Evolutionary conservation across 2,797 vertebrate genomes (phyloP).

Genomic region (Morelia viridis): DNA sequence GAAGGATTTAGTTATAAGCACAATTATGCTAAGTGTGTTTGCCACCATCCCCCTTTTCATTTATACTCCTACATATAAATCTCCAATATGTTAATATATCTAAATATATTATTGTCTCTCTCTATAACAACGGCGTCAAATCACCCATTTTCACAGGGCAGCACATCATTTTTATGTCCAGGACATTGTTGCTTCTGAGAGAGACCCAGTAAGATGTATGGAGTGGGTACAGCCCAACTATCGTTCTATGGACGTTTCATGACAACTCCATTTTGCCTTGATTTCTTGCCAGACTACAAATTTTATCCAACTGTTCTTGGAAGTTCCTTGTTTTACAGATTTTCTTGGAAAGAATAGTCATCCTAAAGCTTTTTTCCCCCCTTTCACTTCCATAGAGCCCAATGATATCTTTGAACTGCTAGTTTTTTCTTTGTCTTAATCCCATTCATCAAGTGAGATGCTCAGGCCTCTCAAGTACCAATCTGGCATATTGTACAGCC

Average conservation of each 20-base stretch:
- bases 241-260: background rate
- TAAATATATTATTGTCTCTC: conserved; percentile 53
- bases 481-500: conserved; percentile 66
- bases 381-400: background rate
- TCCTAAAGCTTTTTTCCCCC: background rate
- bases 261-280: background rate
- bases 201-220: background rate
- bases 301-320: background rate
- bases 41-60: conserved; percentile 53
- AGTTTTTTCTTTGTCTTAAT: conserved; percentile 34
- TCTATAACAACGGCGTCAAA: conserved; percentile 43
- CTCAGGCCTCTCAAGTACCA: conserved; percentile 37
- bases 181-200: background rate
- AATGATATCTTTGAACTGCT: conserved; percentile 35
- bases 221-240: background rate
- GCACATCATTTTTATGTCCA: conserved; percentile 9
- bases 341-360: background rate
- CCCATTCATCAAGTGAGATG: conserved; percentile 41
- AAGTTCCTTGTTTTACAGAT: background rate
- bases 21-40: conserved; percentile 72
- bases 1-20: conserved; percentile 80
- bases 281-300: background rate
- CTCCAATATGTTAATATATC: conserved; percentile 62
- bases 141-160: background rate
- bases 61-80: conserved; percentile 55